Evolutionary conservation across 2,888 invertebrate species (phyloP), one percentile per base, ranked within the genome.

Genomic region (Acanthosepion esculentum): DNA sequence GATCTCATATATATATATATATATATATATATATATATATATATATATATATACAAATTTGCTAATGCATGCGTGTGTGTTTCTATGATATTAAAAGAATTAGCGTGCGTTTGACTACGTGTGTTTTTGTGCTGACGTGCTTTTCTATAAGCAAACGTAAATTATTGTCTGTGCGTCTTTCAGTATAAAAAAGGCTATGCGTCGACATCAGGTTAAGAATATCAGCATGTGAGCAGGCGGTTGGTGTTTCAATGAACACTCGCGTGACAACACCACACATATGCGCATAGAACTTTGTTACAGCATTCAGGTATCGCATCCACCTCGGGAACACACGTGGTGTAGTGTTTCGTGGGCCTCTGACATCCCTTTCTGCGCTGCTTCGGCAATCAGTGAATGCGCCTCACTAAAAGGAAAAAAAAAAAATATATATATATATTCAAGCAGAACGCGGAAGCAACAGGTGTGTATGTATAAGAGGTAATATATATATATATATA

Each of bases 301-400:
- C 26, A 5, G 1, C 23, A 48, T 41, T 94, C 33, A 94, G 23
- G 29, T 41, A 23, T 95, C 95, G 94, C 96, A 97, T 26, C 96
- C 97, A 41, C 97, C 97, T 64, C 96, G 95, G 64, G 96, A 95
- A 96, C 97, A 97, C 50, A 97, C 96, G 53, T 97, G 96, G 93
- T 97, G 96, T 41, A 97, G 96, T 4, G 97, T 97, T 33, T 97
- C 96, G 94, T 97, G 96, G 18, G 98, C 98, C 95, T 97, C 97
- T 64, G 96, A 95, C 23, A 98, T 97, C 8, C 97, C 97, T 95
- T 97, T 96, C 20, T 97, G 96, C 18, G 97, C 97, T 8, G 98
- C 98, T 95, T 97, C 97, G 59, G 97, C 96, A 64, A 98, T 97
- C 94, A 98, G 96, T 50, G 97, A 95, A 94, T 97, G 97, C 33